phyloP scores from a whole-genome alignment of 2,888 invertebrate genomes.

The Timema podura region DNA sequence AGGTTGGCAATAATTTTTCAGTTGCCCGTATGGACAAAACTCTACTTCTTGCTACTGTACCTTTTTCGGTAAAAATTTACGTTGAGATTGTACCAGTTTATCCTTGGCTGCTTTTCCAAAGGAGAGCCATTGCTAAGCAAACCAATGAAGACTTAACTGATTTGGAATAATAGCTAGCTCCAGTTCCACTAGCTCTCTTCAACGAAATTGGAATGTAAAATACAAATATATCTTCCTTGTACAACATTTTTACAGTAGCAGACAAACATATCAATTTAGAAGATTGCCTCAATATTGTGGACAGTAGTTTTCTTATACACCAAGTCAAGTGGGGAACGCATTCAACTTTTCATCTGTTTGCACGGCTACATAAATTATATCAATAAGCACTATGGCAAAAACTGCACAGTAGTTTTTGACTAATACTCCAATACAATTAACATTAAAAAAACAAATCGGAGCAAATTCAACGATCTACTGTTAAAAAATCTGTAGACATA shows the following conservation, averaged over 20 bases:
- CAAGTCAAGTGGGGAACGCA: no score
- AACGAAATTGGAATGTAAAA: background rate
- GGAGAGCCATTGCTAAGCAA: background rate
- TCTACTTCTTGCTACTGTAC: background rate
- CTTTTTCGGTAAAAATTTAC: background rate
- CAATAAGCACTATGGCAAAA: background rate
- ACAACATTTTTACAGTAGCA: no score
- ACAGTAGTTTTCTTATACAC: no score
- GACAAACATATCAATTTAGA: no score
- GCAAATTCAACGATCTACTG: background rate
- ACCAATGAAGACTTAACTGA: background rate
- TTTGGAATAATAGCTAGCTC: background rate
- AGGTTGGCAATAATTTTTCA: background rate
- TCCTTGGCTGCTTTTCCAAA: background rate
- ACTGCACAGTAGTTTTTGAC: conserved; percentile 1
- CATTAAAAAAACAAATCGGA: background rate
- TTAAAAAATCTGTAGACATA: background rate
- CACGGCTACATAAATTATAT: background rate
- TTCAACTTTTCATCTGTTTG: no score
- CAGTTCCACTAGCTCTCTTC: background rate
- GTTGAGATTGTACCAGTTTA: background rate
- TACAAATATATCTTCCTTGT: background rate
- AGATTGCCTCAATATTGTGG: no score
- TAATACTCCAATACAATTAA: background rate
- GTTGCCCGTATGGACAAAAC: background rate